These are phyloP conservation scores for Syndactyla subalaris DNA, from an alignment of 2,797 vertebrate species.

Conservation along the genomic window DNA sequence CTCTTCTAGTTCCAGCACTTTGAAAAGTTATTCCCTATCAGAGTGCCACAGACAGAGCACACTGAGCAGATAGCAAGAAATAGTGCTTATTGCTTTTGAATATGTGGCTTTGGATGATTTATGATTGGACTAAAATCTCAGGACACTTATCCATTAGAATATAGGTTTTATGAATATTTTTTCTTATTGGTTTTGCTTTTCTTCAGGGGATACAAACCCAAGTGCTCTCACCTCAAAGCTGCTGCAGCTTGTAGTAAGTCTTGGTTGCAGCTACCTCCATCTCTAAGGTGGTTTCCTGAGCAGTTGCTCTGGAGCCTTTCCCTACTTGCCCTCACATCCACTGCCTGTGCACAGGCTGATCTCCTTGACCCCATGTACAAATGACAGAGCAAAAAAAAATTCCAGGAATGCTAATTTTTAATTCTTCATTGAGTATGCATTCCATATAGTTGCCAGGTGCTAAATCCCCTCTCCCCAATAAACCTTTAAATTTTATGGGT, in stretches of 20 bases:
- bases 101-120: background rate
- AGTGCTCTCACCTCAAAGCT: background rate
- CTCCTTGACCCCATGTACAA: background rate
- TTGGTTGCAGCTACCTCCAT: background rate
- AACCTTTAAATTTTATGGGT: constrained; percentile 42
- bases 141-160: background rate
- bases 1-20: background rate
- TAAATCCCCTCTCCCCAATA: background rate
- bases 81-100: background rate
- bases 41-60: background rate
- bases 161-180: background rate
- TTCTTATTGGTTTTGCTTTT: background rate
- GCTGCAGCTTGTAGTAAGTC: background rate
- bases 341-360: background rate
- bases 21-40: background rate
- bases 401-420: background rate
- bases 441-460: constrained; percentile 23
- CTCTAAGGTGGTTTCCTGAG: background rate
- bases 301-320: background rate
- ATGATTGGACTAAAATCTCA: background rate
- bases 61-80: background rate
- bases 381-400: background rate
- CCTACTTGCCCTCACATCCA: background rate
- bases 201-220: background rate
- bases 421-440: constrained; percentile 11